phyloP scores from a whole-genome alignment of 2,888 invertebrate species.

The Dexiosoma caninum region DNA sequence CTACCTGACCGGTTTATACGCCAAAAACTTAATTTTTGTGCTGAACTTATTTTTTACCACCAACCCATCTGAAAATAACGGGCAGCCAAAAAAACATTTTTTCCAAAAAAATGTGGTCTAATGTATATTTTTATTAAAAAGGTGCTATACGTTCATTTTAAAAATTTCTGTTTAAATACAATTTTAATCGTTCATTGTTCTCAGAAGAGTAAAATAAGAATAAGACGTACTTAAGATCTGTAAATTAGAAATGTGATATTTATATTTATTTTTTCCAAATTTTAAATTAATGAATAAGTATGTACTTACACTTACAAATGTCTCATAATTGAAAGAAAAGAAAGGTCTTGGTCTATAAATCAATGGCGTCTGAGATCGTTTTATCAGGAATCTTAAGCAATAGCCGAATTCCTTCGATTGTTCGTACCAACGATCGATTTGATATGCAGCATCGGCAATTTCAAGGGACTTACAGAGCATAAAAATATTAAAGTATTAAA shows the following conservation, averaged over 20 bases:
- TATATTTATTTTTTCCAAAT: too few species aligned
- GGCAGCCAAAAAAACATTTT: too few species aligned
- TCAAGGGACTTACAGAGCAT: constrained; percentile 68
- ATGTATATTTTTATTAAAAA: too few species aligned
- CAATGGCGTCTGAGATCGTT: constrained; percentile 71
- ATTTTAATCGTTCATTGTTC: constrained; percentile 66
- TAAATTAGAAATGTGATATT: constrained; percentile 2
- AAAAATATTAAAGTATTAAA: not conserved
- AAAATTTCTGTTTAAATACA: too few species aligned
- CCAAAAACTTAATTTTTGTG: too few species aligned
- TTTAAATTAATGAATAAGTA: too few species aligned
- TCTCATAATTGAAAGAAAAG: constrained; percentile 69
- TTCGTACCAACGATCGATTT: constrained; percentile 69
- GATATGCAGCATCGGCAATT: constrained; percentile 71
- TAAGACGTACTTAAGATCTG: constrained; percentile 69
- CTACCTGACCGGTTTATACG: too few species aligned
- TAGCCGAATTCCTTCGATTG: constrained; percentile 66
- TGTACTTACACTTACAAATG: constrained; percentile 72
- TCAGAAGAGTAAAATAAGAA: constrained; percentile 67
- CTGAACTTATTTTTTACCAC: too few species aligned
- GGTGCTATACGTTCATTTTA: too few species aligned
- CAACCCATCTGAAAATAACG: too few species aligned
- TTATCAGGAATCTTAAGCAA: constrained; percentile 70
- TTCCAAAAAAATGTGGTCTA: too few species aligned
- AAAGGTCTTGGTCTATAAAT: constrained; percentile 70